Percentiles rank a stretch among this genome's conserved stretches.
Conservation (phyloP, 2,113 vertebrate species). For the Amblyornis subalaris region DNA sequence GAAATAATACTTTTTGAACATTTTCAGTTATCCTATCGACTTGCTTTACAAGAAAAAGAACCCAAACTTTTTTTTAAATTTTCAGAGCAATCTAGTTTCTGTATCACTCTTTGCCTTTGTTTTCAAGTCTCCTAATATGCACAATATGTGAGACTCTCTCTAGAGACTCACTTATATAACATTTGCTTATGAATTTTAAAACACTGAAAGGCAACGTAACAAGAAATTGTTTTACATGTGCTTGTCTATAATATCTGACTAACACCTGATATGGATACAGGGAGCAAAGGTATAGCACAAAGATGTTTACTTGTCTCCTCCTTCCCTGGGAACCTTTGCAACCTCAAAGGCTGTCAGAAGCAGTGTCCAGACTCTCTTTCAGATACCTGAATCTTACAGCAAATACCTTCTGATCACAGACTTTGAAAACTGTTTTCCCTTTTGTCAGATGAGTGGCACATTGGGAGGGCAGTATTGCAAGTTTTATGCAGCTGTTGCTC, state of each 20-base stretch:
- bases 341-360: neutral
- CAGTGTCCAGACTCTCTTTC: neutral
- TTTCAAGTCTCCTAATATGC: neutral
- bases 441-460: neutral
- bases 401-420: neutral
- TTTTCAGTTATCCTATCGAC: neutral
- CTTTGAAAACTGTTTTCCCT: neutral
- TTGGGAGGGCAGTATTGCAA: neutral
- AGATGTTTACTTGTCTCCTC: neutral
- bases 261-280: rapidly evolving
- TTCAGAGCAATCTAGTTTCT: neutral
- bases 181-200: neutral
- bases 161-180: neutral
- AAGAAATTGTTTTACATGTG: neutral
- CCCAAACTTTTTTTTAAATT: rapidly evolving
- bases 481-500: neutral
- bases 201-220: neutral
- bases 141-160: neutral
- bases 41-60: neutral
- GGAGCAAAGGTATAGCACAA: neutral
- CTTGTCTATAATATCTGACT: neutral
- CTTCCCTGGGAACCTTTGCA: rapidly evolving
- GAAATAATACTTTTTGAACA: neutral
- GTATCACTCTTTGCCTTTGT: neutral
- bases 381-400: neutral